A percentile compares a stretch with the other conserved stretches of the same genome.
Conservation (phyloP, 1,140 invertebrate species). For the Proales similis region DNA sequence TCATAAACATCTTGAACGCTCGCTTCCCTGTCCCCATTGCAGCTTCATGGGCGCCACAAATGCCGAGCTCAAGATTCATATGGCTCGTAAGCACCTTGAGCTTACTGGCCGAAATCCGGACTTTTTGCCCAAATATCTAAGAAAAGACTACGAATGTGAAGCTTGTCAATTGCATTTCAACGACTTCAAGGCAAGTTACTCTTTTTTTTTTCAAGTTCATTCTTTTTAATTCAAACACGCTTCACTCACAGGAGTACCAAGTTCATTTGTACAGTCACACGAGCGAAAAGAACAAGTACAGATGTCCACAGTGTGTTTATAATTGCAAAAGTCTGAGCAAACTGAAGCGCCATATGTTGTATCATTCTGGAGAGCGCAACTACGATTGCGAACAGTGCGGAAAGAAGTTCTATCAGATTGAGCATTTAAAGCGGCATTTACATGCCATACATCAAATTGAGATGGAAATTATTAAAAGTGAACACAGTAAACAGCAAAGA, state of each 20-base stretch:
- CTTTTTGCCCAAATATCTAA: conserved; percentile 29
- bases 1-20: conserved; percentile 37
- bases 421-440: conserved; percentile 37
- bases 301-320: conserved; percentile 28
- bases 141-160: conserved; percentile 37
- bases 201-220: no score
- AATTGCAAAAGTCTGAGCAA: conserved; percentile 38
- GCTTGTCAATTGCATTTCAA: conserved; percentile 26
- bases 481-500: no score
- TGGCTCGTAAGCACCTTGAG: conserved; percentile 35
- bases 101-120: conserved; percentile 12
- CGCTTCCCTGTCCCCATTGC: conserved; percentile 37
- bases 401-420: conserved; percentile 38
- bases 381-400: conserved; percentile 30
- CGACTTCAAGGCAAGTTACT: conserved; percentile 26
- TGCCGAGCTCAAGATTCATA: conserved; percentile 37
- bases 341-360: conserved; percentile 38
- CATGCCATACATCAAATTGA: conserved; percentile 33
- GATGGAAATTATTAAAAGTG: no score
- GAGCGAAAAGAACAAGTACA: conserved; percentile 20
- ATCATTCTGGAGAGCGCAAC: conserved; percentile 30
- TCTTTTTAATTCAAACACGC: not conserved
- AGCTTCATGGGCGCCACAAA: conserved; percentile 34
- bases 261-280: conserved; percentile 34
- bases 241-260: conserved; percentile 14